Evolutionary conservation across 2,113 vertebrate species (phyloP).

Genomic region (Burhinus bistriatus): DNA sequence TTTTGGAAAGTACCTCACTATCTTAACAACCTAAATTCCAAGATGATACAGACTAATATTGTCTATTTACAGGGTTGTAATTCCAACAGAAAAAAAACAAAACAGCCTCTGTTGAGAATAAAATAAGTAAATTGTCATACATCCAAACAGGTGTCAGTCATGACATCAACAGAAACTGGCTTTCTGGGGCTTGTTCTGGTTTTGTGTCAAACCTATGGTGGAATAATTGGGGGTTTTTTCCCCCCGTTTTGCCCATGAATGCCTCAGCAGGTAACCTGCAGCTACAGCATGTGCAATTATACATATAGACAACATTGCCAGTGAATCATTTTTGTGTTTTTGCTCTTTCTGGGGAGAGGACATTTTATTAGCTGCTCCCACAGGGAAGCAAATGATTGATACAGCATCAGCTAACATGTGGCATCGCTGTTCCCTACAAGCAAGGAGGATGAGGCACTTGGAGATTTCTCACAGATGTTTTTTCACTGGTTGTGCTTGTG

Average conservation of each 20-base stretch:
- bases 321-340: background rate
- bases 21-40: background rate
- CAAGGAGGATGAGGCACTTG: background rate
- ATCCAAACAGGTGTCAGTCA: background rate
- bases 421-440: background rate
- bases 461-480: background rate
- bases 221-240: background rate
- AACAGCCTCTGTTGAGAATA: background rate
- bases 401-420: background rate
- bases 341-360: background rate
- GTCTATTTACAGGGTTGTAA: background rate
- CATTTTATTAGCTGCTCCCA: background rate
- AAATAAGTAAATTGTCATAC: background rate
- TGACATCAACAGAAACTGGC: background rate
- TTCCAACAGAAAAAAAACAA: background rate
- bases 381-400: background rate
- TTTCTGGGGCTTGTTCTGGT: background rate
- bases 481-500: background rate
- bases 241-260: background rate
- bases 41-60: background rate
- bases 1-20: background rate
- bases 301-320: background rate
- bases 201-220: background rate
- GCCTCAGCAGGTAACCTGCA: conserved; percentile 26
- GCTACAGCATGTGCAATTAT: conserved; percentile 26